These are phyloP conservation scores for Oopsacas minuta DNA, from an alignment of 37 sponge, comb jelly and placozoan genomes.

Conservation along the genomic window DNA sequence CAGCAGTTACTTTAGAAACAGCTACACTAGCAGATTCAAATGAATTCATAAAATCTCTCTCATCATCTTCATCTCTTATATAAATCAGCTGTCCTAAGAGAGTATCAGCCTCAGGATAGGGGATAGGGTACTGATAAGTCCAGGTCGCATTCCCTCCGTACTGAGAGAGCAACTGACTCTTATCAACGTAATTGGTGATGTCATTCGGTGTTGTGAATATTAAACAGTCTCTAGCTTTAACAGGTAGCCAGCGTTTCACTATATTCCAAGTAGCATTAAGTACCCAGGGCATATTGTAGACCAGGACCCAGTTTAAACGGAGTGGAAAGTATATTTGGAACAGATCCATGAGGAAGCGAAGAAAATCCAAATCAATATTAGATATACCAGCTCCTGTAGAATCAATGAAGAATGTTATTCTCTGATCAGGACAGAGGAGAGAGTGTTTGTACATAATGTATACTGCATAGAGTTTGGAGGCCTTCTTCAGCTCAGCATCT, in stretches of 20 bases:
- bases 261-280: conserved; percentile 5
- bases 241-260: conserved; percentile 3
- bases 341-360: background rate
- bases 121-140: background rate
- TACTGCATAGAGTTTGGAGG: background rate
- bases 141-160: background rate
- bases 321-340: background rate
- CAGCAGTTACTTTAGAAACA: background rate
- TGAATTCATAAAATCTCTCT: background rate
- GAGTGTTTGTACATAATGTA: background rate
- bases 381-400: background rate
- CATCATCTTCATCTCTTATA: background rate
- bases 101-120: background rate
- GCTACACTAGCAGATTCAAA: background rate
- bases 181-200: background rate
- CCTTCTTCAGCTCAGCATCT: conserved; percentile 7
- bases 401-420: background rate
- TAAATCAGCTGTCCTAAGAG: conserved; percentile 2
- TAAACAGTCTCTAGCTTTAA: background rate
- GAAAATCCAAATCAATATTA: background rate
- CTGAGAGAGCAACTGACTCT: background rate
- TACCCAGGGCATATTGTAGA: conserved; percentile 13
- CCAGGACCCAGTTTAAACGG: background rate
- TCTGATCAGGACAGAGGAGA: background rate
- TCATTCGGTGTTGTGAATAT: background rate